Conservation (phyloP, 1,140 invertebrate genomes). For the Ostrea denselamellosa region DNA sequence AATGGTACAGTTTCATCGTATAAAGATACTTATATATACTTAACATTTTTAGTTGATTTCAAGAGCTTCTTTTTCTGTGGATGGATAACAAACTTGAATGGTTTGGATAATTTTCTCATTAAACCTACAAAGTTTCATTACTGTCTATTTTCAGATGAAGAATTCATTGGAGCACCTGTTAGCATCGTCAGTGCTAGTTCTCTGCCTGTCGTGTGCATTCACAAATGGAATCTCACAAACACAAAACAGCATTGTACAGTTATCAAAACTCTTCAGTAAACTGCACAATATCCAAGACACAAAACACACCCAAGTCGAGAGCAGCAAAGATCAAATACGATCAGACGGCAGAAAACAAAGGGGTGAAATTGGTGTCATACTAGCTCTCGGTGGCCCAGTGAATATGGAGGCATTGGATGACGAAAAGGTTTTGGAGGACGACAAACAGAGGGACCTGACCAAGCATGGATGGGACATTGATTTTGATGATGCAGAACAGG, state of each 20-base stretch:
- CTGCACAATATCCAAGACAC: slow-evolving; percentile 6
- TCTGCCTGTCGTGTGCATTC: background rate
- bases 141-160: background rate
- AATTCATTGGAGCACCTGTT: slow-evolving; percentile 23
- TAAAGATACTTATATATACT: no score
- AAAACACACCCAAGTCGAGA: background rate
- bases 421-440: background rate
- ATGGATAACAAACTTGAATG: no score
- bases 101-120: no score
- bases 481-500: slow-evolving; percentile 43
- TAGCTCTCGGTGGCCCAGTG: slow-evolving; percentile 29
- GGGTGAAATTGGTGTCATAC: slow-evolving; percentile 17
- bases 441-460: background rate
- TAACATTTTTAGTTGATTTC: no score
- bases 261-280: slow-evolving; percentile 40
- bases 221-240: background rate
- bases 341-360: slow-evolving; percentile 34
- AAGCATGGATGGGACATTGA: background rate
- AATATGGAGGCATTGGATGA: slow-evolving; percentile 4
- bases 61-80: no score
- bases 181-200: background rate
- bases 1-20: no score
- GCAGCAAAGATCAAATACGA: background rate
- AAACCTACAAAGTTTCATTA: background rate
- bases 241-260: background rate